Evolutionary conservation across 2,797 vertebrate species (phyloP), one percentile per base, ranked within the genome.

Genomic region (Platyrinchus mystaceus): DNA sequence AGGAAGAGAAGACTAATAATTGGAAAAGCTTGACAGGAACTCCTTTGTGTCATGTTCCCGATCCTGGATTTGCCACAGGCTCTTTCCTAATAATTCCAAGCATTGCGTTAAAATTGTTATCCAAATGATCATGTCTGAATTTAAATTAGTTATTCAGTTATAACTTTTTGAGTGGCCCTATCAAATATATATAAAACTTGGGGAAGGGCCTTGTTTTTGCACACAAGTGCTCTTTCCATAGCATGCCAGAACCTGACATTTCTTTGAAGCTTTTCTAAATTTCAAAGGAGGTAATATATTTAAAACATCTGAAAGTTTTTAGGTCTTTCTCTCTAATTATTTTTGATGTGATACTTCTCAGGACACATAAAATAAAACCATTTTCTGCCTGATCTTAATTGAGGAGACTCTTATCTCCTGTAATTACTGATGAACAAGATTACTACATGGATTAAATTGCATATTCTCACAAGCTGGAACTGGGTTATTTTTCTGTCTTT

Each of bases 231-330:
- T 93, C 84, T 87, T 94, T 76, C 86, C 60, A 18, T 37, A 58
- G 67, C 26, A 24, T 87, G 68, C 56, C 86, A 93, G 75, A 92
- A 87, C 62, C 68, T 95, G 94, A 84, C 75, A 84, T 83, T 84
- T 85, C 95, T 96, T 96, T 95, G 92, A 95, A 95, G 94, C 56
- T 89, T 89, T 95, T 90, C 85, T 95, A 81, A 92, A 81, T 96
- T 95, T 94, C 81, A 87, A 94, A 96, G 84, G 58, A 75, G 50
- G 34, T 44, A 92, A 92, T 94, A 69, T 60, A 52, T 90, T 93
- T 87, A 67, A 94, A 87, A 69, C 50, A 89, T 50, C 34, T 34
- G 5, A 80, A 96, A 95, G 69, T 68, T 94, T 94, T 74, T 80
- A 82, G 7, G 0, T 81, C 49, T 84, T 43, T 74, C 55, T 81